Base-by-base conservation (phyloP, 1,140 invertebrate genomes). In the Ostrea denselamellosa region DNA sequence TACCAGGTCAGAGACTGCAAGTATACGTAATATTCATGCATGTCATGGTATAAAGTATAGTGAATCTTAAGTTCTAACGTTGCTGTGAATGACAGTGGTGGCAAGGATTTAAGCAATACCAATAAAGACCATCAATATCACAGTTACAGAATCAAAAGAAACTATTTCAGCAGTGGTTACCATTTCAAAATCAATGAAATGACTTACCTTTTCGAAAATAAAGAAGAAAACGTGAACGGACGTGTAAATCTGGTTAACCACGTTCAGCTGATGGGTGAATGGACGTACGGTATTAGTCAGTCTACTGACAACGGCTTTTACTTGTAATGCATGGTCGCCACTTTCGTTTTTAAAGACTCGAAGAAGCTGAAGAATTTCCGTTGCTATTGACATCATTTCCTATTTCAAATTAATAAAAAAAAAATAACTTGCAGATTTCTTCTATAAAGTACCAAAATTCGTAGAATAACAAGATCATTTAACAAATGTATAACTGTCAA, bases 201-300 rank as follows among this genome's bases (percentile, higher is more conserved):
- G 0, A 34, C 83, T 10, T 71, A 88, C 87, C 87, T 88, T 88
- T 65, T 88, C 81, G 83, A 54, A 88, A 19, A 86, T 62, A 2
- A 88, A 53, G 28, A 83, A 88, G 44, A 86, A 86, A 12, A 86
- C 77, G 14, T 88, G 87, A 19, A 88, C 28, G 77, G 85, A 85
- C 4, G 82, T 81, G 56, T 88, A 88, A 7, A 83, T 83, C 28
- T 88, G 54, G 52, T 88, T 88, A 7, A 88, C 52, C 0, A 58
- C 51, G 25, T 88, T 88, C 0, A 88, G 85, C 44, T 86, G 85
- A 52, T 58, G 28, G 8, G 87, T 83, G 65, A 88, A 86, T 68
- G 87, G 87, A 83, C 83, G 87, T 14, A 88, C 85, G 3, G 85
- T 88, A 44, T 86, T 88, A n/a, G 85, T 83, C 22, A 88, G 52